phyloP scores from a whole-genome alignment of 1,140 invertebrate species.

The Pomacea maculata region DNA sequence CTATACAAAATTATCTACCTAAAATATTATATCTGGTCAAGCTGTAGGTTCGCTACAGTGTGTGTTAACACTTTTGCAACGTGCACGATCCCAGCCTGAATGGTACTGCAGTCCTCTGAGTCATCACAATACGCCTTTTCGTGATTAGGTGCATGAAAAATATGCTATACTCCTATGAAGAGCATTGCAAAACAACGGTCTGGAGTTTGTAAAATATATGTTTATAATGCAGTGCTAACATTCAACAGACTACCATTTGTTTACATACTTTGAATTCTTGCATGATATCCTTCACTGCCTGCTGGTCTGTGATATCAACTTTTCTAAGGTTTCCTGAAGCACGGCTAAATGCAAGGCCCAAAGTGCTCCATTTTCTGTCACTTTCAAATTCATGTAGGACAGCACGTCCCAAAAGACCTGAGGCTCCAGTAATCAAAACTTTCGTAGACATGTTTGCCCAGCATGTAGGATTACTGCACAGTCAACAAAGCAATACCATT shows the following conservation, averaged over 20 bases:
- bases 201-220: no score
- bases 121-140: no score
- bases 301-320: constrained; percentile 63
- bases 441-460: constrained; percentile 37
- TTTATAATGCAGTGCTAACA: background rate
- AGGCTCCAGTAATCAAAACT: constrained; percentile 68
- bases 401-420: constrained; percentile 68
- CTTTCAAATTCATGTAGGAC: constrained; percentile 59
- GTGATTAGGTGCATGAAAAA: background rate
- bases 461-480: background rate
- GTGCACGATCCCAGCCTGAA: no score
- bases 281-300: constrained; percentile 57
- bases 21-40: no score
- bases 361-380: constrained; percentile 57
- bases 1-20: no score
- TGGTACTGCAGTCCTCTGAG: no score
- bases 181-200: no score
- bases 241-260: no score
- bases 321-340: constrained; percentile 51
- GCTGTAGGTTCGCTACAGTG: no score
- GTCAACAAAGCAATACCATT: background rate
- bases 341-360: constrained; percentile 67
- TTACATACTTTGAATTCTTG: constrained; percentile 47
- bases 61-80: no score
- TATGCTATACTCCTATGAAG: background rate